These are phyloP conservation scores for Lanius collurio DNA, from an alignment of 2,113 vertebrate species.

Conservation along the genomic window DNA sequence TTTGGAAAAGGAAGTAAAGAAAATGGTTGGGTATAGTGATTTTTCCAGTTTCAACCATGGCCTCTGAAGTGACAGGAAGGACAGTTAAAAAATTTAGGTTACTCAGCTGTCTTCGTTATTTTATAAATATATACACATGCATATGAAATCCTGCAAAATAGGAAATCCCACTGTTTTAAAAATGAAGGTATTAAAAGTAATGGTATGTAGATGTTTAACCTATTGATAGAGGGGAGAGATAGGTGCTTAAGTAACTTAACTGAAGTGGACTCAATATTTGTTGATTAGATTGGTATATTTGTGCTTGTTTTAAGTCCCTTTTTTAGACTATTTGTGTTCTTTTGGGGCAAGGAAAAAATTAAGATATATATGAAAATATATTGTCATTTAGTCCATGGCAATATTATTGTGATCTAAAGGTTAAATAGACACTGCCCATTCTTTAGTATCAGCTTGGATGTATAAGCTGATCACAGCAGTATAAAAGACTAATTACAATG, in stretches of 20 bases:
- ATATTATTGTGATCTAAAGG: not conserved
- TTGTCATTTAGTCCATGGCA: not conserved
- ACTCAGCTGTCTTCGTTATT: not conserved
- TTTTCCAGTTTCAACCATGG: not conserved
- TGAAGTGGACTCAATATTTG: not conserved
- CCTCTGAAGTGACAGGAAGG: not conserved
- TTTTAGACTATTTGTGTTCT: not conserved
- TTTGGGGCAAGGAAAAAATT: not conserved
- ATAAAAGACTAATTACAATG: not conserved
- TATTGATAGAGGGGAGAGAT: not conserved
- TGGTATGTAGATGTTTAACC: not conserved
- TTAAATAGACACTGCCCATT: not conserved
- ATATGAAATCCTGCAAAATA: not conserved
- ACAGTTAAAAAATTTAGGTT: not conserved
- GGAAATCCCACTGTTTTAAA: not conserved
- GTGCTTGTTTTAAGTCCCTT: not conserved
- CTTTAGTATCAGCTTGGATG: not conserved
- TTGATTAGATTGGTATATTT: not conserved
- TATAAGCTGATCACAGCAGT: not conserved
- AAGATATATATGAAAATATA: not conserved
- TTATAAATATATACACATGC: accelerated
- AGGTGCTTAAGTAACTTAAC: not conserved
- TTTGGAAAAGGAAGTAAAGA: not conserved
- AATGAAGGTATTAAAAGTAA: not conserved
- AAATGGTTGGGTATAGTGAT: not conserved